Evolutionary conservation across 2,888 invertebrate species (phyloP).

Genomic region (Tricholauxania praeusta): DNA sequence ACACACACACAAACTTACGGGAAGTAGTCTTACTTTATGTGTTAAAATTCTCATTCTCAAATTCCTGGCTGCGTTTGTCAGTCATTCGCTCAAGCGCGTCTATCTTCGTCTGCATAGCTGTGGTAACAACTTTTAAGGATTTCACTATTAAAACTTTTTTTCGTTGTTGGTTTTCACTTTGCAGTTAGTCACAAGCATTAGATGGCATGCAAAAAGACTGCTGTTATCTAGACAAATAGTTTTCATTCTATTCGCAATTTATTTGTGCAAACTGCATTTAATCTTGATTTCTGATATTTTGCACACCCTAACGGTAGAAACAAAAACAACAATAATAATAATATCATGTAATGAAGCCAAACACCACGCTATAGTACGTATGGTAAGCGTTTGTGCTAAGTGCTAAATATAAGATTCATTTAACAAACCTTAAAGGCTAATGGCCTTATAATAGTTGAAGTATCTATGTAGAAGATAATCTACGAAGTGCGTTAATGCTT

Average conservation of each 20-base stretch:
- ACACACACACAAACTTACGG: conserved; percentile 1
- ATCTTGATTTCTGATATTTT: conserved; percentile 39
- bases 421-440: too few species aligned
- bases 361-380: too few species aligned
- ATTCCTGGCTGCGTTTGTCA: background rate
- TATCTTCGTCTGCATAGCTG: conserved; percentile 1
- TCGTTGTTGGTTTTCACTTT: background rate
- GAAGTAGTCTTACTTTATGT: background rate
- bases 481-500: too few species aligned
- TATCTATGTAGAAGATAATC: too few species aligned
- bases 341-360: background rate
- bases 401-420: too few species aligned
- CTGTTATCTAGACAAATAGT: conserved; percentile 20
- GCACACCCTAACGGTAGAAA: conserved; percentile 53
- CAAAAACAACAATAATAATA: background rate
- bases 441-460: too few species aligned
- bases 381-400: too few species aligned
- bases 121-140: background rate
- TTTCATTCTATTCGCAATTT: background rate
- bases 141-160: background rate
- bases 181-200: background rate
- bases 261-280: conserved; percentile 11
- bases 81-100: background rate
- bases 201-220: background rate
- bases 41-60: too few species aligned